Evolutionary conservation across 2,113 vertebrate genomes (phyloP).

Genomic region (Catagonus wagneri): DNA sequence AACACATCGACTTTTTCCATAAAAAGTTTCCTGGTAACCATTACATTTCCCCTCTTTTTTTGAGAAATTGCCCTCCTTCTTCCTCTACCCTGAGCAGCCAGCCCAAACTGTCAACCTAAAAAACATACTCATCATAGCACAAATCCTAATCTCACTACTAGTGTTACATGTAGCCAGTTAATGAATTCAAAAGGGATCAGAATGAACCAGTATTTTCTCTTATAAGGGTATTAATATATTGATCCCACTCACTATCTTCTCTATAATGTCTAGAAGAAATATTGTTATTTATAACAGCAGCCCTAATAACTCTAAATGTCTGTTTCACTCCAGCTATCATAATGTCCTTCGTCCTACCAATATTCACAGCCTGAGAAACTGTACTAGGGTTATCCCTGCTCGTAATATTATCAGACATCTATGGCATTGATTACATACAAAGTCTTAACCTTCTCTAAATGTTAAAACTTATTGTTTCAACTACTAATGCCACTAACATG

Average conservation of each 20-base stretch:
- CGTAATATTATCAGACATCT: neutral
- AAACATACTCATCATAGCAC: neutral
- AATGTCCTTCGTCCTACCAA: neutral
- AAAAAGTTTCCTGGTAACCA: neutral
- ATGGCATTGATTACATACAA: slow-evolving; percentile 35
- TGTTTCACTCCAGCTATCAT: neutral
- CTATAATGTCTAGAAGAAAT: neutral
- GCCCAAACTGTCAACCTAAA: neutral
- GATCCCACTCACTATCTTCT: neutral
- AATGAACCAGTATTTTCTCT: neutral
- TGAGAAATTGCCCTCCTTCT: neutral
- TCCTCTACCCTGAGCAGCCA: neutral
- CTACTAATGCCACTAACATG: slow-evolving; percentile 36
- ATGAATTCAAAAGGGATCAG: neutral
- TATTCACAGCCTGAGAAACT: neutral
- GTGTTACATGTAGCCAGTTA: neutral
- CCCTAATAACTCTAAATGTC: neutral
- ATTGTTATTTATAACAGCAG: neutral
- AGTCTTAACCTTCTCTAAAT: slow-evolving; percentile 70
- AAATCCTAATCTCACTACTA: neutral
- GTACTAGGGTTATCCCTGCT: neutral
- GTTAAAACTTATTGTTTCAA: slow-evolving; percentile 67
- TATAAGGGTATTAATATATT: neutral
- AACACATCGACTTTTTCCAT: neutral
- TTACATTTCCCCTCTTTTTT: neutral